A percentile compares a stretch with the other conserved stretches of the same genome.
phyloP scores from a whole-genome alignment of 1,140 invertebrate species.

The Diachasma alloeum region DNA sequence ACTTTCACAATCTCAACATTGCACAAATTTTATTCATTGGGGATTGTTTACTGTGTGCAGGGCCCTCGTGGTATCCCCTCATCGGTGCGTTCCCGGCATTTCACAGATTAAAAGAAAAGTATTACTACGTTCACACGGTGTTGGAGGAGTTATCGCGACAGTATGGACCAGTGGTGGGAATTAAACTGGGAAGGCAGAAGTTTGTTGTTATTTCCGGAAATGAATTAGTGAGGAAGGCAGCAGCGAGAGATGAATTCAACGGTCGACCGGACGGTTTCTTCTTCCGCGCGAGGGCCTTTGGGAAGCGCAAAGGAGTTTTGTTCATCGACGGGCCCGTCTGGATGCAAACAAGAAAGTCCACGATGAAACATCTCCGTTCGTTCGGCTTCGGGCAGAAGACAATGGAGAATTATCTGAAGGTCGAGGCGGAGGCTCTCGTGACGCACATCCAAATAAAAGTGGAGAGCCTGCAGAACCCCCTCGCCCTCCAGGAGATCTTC shows the following conservation, averaged over 20 bases:
- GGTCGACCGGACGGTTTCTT: slow-evolving; percentile 77
- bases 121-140: slow-evolving; percentile 53
- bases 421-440: slow-evolving; percentile 69
- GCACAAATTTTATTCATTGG: not conserved
- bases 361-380: slow-evolving; percentile 68
- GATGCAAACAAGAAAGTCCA: slow-evolving; percentile 69
- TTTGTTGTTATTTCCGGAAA: slow-evolving; percentile 72
- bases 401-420: slow-evolving; percentile 68
- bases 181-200: slow-evolving; percentile 68
- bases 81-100: slow-evolving; percentile 57
- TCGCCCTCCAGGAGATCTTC: slow-evolving; percentile 67
- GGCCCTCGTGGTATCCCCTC: slow-evolving; percentile 63
- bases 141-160: slow-evolving; percentile 46
- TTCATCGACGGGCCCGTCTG: slow-evolving; percentile 72
- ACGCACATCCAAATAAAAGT: slow-evolving; percentile 44
- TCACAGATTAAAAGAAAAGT: slow-evolving; percentile 39
- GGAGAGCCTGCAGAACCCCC: slow-evolving; percentile 42
- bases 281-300: slow-evolving; percentile 70
- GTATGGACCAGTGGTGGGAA: slow-evolving; percentile 62
- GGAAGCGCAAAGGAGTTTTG: slow-evolving; percentile 71
- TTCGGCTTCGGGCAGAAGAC: slow-evolving; percentile 70
- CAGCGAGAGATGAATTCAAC: slow-evolving; percentile 71
- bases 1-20: not conserved
- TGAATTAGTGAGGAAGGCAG: slow-evolving; percentile 69
- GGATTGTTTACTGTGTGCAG: slow-evolving; percentile 38